phyloP scores from a whole-genome alignment of 2,113 vertebrate genomes.

The Sisor rabdophorus region DNA sequence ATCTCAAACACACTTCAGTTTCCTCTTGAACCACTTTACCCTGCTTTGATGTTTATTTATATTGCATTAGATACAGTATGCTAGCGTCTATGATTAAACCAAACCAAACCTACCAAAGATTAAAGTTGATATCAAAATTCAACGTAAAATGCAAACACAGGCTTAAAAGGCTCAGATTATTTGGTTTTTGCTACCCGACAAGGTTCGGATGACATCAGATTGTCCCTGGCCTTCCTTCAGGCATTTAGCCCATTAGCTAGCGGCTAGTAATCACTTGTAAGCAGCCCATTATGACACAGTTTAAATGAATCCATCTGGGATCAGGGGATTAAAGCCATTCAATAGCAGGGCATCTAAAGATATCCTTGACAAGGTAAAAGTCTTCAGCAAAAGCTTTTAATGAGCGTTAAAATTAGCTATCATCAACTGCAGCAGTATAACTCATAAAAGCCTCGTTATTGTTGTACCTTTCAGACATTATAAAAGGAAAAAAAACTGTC shows the following conservation, averaged over 20 bases:
- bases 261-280: conserved; percentile 60
- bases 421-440: not conserved
- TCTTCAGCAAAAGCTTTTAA: conserved; percentile 37
- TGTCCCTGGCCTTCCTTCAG: conserved; percentile 49
- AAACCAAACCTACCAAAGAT: not conserved
- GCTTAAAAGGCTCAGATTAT: conserved; percentile 22
- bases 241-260: conserved; percentile 57
- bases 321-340: conserved; percentile 54
- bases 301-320: conserved; percentile 62
- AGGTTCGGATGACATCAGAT: conserved; percentile 44
- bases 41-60: no score
- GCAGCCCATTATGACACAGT: conserved; percentile 57
- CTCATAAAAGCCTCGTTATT: not conserved
- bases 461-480: not conserved
- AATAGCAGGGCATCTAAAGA: conserved; percentile 58
- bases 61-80: not conserved
- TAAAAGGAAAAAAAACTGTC: not conserved
- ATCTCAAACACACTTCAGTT: no score
- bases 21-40: not conserved
- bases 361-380: conserved; percentile 60
- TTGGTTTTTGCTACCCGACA: conserved; percentile 30
- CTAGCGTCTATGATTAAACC: not conserved
- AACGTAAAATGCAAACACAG: not conserved
- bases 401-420: conserved; percentile 44
- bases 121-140: not conserved